Evolutionary conservation across 1,140 invertebrate genomes (phyloP), one percentile per base, ranked within the genome.

Genomic region (Cepaea nemoralis): DNA sequence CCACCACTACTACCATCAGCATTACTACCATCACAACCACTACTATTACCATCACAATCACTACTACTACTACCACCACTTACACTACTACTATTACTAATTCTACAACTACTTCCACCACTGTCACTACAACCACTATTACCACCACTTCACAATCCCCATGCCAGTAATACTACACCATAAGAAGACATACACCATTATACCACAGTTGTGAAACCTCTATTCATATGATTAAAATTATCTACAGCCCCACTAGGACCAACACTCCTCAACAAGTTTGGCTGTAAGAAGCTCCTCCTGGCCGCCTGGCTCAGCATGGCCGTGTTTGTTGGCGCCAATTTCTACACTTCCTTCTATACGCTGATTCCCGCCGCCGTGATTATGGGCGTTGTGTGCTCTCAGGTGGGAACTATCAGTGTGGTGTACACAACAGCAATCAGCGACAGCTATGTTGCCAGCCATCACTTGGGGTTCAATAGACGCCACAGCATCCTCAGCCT

Each of bases 291-390:
- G 35, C 78, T 83, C 0, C 77, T 89, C 24, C 55, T 86, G 33
- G 24, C 84, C 19, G 66, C 84, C 10, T 85, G 82, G 79, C 39
- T 84, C 0, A 74, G 78, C 19, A 82, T 84, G 59, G 33, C 83
- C 22, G n/a, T 89, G 0, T 89, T 85, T 78, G 83, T 82, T 16
- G 33, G 67, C 39, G 77, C 83, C 77, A 95, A 95, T 0, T 86
- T 85, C 74, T 84, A 85, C 80, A 80, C 86, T 0, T 84, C 82
- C n/a, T 88, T 83, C 80, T 77, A 79, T 55, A 87, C 86, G 0
- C 75, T 86, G 10, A 70, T 86, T 27, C 83, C 85, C 5, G 71
- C 79, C 5, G 83, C 85, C 2, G 50, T 85, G 24, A 55, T 86
- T 16, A 71, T 84, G 1, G 86, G 86, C 10, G 77, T 71, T 1